Base-by-base conservation (phyloP, 2,797 vertebrate species). In the Octomys mimax region DNA sequence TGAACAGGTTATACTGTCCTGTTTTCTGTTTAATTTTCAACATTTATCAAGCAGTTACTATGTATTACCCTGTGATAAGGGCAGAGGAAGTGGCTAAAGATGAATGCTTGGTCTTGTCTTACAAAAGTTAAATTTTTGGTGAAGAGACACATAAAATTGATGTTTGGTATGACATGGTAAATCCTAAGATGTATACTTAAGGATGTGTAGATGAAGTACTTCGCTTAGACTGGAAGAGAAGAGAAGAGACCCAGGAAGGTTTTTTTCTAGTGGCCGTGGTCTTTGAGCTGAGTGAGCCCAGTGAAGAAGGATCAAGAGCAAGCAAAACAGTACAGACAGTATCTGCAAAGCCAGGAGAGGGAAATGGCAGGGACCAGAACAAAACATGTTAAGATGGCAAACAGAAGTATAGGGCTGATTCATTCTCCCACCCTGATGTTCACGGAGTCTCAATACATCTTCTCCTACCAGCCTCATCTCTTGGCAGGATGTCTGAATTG, bases 21-120 rank as follows among this genome's bases (percentile, higher is more conserved):
- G 59, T 31, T 57, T 88, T 70, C 49, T 52, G 36, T 94, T 90
- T 85, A 39, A 36, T 77, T 94, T 96, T 93, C 68, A 79, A 81
- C 66, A 52, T 92, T 93, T 75, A 93, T 75, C 21, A 82, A 92
- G 66, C 49, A 82, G 57, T 79, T 90, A 70, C 3, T 1, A 52
- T 36, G 33, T 75, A 36, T 36, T 73, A 79, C 33, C 89, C 87
- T 89, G 77, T 71, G 77, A 80, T 70, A 54, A 75, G 33, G 62
- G 75, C 61, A 82, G 31, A 42, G 66, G 64, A 86, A 12, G 54
- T 26, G 78, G 39, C 71, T 80, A 79, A 82, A 94, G 89, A 91
- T 64, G n/a, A 94, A 0, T 89, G 42, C 36, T 0, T 70, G 66
- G 7, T 62, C 52, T 70, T 78, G 12, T 57, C 87, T 57, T 87